Conservation (phyloP, 2,113 vertebrate genomes). For the Poicephalus gulielmi region DNA sequence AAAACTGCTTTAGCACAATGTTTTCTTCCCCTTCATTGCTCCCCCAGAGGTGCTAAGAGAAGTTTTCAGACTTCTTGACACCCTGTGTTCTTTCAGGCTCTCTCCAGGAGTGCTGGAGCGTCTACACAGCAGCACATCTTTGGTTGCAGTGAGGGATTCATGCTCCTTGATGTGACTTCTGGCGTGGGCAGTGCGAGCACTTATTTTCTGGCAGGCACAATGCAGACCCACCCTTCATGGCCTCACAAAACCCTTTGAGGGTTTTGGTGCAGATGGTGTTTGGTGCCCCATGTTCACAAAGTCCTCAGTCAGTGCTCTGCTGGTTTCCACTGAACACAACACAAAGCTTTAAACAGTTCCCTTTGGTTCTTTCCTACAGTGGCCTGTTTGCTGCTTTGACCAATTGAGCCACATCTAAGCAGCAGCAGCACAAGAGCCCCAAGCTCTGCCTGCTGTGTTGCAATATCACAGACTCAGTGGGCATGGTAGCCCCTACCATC, state of each 20-base stretch:
- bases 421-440: neutral
- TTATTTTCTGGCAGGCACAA: neutral
- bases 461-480: neutral
- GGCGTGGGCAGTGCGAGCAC: neutral
- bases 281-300: neutral
- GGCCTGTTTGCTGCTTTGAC: neutral
- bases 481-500: rapidly evolving
- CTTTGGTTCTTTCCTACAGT: neutral
- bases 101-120: neutral
- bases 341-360: neutral
- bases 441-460: neutral
- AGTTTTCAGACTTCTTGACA: neutral
- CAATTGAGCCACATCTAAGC: neutral
- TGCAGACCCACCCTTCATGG: neutral
- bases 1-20: neutral
- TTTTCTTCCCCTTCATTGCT: neutral
- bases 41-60: neutral
- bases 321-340: neutral
- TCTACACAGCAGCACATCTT: neutral
- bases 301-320: neutral
- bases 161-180: neutral
- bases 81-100: neutral
- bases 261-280: neutral
- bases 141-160: neutral
- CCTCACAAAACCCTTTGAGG: neutral